Conservation (phyloP, 2,797 vertebrate genomes). For the Chanos chanos region DNA sequence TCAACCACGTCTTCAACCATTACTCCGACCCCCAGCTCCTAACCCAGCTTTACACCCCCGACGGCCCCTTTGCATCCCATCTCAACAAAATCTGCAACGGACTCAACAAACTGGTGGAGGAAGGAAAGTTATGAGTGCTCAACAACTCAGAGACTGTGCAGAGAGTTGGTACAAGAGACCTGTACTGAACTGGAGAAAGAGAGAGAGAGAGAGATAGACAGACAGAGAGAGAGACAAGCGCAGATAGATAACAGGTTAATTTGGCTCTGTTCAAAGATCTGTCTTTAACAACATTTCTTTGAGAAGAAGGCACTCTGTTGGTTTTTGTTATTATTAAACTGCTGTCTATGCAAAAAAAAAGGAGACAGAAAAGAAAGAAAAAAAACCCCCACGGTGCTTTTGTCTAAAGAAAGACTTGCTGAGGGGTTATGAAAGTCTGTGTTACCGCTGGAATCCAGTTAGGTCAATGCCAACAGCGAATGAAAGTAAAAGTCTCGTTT, state of each 20-base stretch:
- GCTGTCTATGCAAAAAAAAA: no score
- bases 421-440: no score
- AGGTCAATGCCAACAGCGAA: no score
- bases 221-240: background rate
- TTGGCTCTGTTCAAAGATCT: no score
- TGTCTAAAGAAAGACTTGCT: no score
- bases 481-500: no score
- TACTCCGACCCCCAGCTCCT: slow-evolving; percentile 80
- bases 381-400: no score
- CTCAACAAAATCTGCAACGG: slow-evolving; percentile 82
- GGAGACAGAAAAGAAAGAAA: no score
- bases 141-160: slow-evolving; percentile 4
- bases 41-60: slow-evolving; percentile 76
- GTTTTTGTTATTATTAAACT: no score
- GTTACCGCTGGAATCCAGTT: no score
- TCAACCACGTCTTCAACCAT: slow-evolving; percentile 87
- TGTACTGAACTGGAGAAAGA: slow-evolving; percentile 7
- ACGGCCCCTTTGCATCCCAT: slow-evolving; percentile 64
- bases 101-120: slow-evolving; percentile 83
- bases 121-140: slow-evolving; percentile 68
- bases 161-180: slow-evolving; percentile 6
- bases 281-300: no score
- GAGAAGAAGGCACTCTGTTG: no score
- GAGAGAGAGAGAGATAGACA: background rate
- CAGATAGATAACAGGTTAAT: background rate